phyloP scores from a whole-genome alignment of 2,797 vertebrate genomes.

The Coregonus sp. region DNA sequence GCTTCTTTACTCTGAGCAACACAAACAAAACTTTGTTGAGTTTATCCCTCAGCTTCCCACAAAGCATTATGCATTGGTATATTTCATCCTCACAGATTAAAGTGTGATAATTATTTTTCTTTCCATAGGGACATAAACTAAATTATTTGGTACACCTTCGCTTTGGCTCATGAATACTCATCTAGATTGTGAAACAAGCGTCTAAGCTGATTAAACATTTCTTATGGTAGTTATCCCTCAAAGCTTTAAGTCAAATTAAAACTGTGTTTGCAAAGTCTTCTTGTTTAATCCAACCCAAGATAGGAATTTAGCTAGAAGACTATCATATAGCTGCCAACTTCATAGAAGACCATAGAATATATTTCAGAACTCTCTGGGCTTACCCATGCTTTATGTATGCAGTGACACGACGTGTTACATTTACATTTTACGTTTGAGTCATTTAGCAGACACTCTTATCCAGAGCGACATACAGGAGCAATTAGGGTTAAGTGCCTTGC shows the following conservation, averaged over 20 bases:
- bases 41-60: background rate
- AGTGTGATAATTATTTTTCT: background rate
- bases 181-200: conserved; percentile 8
- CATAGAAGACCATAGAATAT: background rate
- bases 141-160: background rate
- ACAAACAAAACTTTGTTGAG: background rate
- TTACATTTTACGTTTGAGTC: background rate
- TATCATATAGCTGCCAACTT: conserved; percentile 2
- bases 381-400: background rate
- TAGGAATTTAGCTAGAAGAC: conserved; percentile 14
- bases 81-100: conserved; percentile 1
- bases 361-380: background rate
- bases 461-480: no score
- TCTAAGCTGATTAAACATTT: conserved; percentile 41
- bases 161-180: background rate
- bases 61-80: background rate
- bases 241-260: conserved; percentile 49
- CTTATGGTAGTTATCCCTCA: conserved; percentile 25
- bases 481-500: no score
- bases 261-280: conserved; percentile 44
- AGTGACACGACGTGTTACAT: background rate
- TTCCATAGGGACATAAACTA: conserved; percentile 10
- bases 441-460: background rate
- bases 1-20: conserved; percentile 3
- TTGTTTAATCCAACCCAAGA: conserved; percentile 44